phyloP scores from a whole-genome alignment of 2,888 invertebrate species.

The Cheilosia impressa region DNA sequence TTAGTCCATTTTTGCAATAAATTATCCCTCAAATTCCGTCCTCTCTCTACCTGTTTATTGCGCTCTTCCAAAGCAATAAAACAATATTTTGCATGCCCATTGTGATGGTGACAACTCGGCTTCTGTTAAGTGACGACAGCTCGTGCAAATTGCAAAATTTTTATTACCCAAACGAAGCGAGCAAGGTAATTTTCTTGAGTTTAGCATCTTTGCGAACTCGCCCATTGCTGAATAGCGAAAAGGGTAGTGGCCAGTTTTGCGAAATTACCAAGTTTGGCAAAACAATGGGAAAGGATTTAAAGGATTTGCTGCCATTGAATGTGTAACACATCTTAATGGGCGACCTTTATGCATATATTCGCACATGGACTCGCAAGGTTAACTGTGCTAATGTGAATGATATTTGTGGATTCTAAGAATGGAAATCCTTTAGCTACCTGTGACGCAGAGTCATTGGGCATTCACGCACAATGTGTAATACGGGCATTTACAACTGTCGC shows the following conservation, averaged over 20 bases:
- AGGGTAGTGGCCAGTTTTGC: slow-evolving; percentile 71
- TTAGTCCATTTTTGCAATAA: slow-evolving; percentile 43
- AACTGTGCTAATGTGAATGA: slow-evolving; percentile 11
- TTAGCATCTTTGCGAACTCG: slow-evolving; percentile 32
- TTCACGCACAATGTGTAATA: background rate
- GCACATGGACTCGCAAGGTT: slow-evolving; percentile 37
- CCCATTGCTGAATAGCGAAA: slow-evolving; percentile 23
- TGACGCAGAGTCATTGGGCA: background rate
- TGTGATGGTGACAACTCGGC: slow-evolving; percentile 49
- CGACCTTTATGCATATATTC: slow-evolving; percentile 3
- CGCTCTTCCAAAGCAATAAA: slow-evolving; percentile 21
- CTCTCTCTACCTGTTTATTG: slow-evolving; percentile 45
- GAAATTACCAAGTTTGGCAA: slow-evolving; percentile 63
- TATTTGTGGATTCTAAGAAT: slow-evolving; percentile 34
- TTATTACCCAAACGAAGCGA: slow-evolving; percentile 33
- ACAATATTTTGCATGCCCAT: slow-evolving; percentile 50
- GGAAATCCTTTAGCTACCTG: slow-evolving; percentile 19
- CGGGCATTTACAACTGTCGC: background rate
- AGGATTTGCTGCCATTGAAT: slow-evolving; percentile 48
- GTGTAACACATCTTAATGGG: slow-evolving; percentile 60
- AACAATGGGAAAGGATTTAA: slow-evolving; percentile 72
- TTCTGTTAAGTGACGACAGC: slow-evolving; percentile 55
- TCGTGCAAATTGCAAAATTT: slow-evolving; percentile 43
- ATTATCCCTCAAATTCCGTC: background rate
- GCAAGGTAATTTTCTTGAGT: slow-evolving; percentile 7